A percentile compares a stretch with the other conserved stretches of the same genome.
Evolutionary conservation across 2,797 vertebrate species (phyloP).

Genomic region (Sebastes flavidus): DNA sequence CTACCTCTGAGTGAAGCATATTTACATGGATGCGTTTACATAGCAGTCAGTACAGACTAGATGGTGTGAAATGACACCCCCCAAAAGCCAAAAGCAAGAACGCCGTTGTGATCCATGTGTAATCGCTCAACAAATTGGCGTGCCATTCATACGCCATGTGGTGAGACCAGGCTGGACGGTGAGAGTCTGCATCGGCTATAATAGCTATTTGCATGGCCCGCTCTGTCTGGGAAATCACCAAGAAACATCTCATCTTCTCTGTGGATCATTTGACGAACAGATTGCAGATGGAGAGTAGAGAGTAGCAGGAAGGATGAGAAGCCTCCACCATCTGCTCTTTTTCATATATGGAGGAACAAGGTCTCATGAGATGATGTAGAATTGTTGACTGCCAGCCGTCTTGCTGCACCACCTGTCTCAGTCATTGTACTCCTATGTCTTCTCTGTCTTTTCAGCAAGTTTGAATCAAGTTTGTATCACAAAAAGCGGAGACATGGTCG

Average conservation of each 20-base stretch:
- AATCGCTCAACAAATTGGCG: too few relatives aligned
- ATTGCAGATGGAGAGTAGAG: slow-evolving; percentile 4
- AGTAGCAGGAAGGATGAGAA: slow-evolving; percentile 11
- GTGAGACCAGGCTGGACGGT: background rate
- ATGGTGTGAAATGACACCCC: too few relatives aligned
- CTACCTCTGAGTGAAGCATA: fast-evolving
- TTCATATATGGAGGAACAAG: background rate
- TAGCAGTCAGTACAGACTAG: too few relatives aligned
- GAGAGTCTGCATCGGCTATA: background rate
- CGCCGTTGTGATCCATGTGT: too few relatives aligned
- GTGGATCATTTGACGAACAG: slow-evolving; percentile 29
- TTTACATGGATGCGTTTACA: too few relatives aligned
- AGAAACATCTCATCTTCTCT: slow-evolving; percentile 23
- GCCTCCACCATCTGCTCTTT: slow-evolving; percentile 38
- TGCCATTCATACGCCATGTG: too few relatives aligned
- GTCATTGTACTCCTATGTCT: background rate
- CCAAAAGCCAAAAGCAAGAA: too few relatives aligned
- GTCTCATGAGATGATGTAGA: slow-evolving; percentile 5
- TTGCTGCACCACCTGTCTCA: background rate
- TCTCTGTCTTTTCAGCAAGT: background rate
- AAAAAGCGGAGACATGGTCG: background rate
- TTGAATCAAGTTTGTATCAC: background rate
- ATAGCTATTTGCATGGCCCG: background rate
- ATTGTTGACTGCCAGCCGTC: slow-evolving; percentile 3
- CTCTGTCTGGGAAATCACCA: background rate